Evolutionary conservation across 37 sponge, comb jelly and placozoan genomes (phyloP).

Genomic region (Mnemiopsis leidyi): DNA sequence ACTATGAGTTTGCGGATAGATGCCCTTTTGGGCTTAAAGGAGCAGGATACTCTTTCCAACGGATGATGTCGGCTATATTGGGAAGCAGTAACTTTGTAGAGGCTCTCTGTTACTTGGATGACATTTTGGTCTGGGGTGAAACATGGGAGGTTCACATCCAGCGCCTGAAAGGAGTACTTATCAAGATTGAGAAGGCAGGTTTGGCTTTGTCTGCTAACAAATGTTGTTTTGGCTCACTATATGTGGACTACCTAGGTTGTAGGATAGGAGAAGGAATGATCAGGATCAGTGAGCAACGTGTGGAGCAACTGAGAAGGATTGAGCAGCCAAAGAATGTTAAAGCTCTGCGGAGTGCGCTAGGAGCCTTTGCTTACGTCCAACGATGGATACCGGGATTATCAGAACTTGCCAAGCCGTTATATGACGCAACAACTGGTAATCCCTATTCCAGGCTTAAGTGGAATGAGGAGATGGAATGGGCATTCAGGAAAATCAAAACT

Average conservation of each 20-base stretch:
- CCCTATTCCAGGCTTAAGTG: not conserved
- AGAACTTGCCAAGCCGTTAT: not conserved
- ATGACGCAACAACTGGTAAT: not conserved
- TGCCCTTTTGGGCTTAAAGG: not conserved
- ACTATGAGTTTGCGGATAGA: constrained; percentile 11
- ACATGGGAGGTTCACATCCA: not conserved
- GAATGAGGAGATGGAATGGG: not conserved
- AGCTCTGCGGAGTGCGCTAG: not conserved
- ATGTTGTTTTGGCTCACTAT: not conserved
- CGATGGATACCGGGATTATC: not conserved
- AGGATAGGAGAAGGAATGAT: not conserved
- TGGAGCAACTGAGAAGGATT: not conserved
- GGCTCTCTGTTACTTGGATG: not conserved
- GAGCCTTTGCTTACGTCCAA: constrained; percentile 1
- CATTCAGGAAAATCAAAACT: not conserved
- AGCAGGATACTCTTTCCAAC: not conserved
- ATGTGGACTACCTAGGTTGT: not conserved
- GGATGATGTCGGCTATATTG: not conserved
- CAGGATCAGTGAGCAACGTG: not conserved
- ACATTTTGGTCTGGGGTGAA: not conserved
- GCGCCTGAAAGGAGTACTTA: not conserved
- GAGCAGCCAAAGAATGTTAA: not conserved
- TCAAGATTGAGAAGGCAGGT: not conserved
- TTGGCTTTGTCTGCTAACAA: not conserved
- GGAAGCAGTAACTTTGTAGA: not conserved